These are phyloP conservation scores for Vulpes lagopus DNA, from an alignment of 2,113 vertebrate genomes.

Conservation along the genomic window DNA sequence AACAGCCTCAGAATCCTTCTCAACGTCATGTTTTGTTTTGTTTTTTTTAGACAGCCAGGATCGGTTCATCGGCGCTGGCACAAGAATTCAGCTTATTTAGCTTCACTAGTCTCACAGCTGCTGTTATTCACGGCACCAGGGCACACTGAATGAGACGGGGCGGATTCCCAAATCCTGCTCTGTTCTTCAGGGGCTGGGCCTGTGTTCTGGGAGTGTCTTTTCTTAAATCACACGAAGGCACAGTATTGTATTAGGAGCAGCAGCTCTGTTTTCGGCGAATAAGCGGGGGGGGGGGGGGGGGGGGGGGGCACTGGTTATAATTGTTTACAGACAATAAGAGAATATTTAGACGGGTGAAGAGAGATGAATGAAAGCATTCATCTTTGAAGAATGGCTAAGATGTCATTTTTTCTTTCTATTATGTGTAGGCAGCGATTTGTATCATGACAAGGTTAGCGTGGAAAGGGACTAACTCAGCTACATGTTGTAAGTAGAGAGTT, in stretches of 20 bases:
- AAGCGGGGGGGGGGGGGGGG: not conserved
- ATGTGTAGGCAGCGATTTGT: not conserved
- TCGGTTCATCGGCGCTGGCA: not conserved
- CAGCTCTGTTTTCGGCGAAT: not conserved
- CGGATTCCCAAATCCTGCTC: not conserved
- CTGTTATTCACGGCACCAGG: not conserved
- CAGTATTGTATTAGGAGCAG: not conserved
- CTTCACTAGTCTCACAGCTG: not conserved
- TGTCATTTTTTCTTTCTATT: not conserved
- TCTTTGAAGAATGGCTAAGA: not conserved
- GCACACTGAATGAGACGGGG: not conserved
- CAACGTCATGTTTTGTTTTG: not conserved
- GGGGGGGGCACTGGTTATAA: not conserved
- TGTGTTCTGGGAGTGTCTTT: not conserved
- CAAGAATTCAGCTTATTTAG: not conserved
- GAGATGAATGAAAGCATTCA: not conserved
- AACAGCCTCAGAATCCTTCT: not conserved
- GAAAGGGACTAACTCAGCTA: not conserved
- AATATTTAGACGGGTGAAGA: not conserved
- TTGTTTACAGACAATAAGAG: not conserved
- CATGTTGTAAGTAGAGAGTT: not conserved
- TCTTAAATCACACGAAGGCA: not conserved
- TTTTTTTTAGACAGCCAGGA: not conserved
- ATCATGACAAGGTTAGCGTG: not conserved
- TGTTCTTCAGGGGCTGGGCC: not conserved